Evolutionary conservation across 1,140 invertebrate genomes (phyloP), one percentile per base, ranked within the genome.

Genomic region (Drosophila tsacasi): DNA sequence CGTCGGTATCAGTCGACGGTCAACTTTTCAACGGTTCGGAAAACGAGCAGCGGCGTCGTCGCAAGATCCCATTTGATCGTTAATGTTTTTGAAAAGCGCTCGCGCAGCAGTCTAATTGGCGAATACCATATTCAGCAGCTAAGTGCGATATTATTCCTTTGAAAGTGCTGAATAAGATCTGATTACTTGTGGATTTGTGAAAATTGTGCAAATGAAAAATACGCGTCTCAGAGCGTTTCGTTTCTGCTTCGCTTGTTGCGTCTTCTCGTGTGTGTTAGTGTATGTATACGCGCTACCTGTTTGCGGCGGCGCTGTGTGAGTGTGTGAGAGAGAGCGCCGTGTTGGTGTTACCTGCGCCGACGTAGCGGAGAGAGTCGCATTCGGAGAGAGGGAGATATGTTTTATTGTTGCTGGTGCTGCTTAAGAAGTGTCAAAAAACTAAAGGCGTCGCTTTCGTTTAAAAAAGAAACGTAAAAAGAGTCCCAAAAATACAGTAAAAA

Each of bases 371-470:
- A 60, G 61, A 49, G 27, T 44, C 32, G 12, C 19, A 40, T 35
- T 27, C 47, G 8, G 25, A 19, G 39, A 59, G 61, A 60, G 72
- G 32, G 21, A 37, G 35, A 61, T 42, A 57, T 40, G 30, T 52
- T 39, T 57, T 57, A 35, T 57, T 57, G 54, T 57, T 57, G 60
- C 21, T 42, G 21, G 47, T 42, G 55, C 72, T 79, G 62, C 75
- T 65, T 67, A 72, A 77, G 78, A 83, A 85, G 82, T 87, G 84
- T 89, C 68, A 84, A 77, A 73, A 89, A 81, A 89, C 84, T 78
- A 89, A 81, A 89, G 77, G 85, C 74, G 81, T 76, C 85, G 84
- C 85, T 89, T 89, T 89, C 85, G 78, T 90, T 90, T 76, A 73
- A 76, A 79, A 67, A 76, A 86, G 64, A 74, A 85, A 85, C 78